phyloP scores from a whole-genome alignment of 2,888 invertebrate species.

The Crioceris asparagi region DNA sequence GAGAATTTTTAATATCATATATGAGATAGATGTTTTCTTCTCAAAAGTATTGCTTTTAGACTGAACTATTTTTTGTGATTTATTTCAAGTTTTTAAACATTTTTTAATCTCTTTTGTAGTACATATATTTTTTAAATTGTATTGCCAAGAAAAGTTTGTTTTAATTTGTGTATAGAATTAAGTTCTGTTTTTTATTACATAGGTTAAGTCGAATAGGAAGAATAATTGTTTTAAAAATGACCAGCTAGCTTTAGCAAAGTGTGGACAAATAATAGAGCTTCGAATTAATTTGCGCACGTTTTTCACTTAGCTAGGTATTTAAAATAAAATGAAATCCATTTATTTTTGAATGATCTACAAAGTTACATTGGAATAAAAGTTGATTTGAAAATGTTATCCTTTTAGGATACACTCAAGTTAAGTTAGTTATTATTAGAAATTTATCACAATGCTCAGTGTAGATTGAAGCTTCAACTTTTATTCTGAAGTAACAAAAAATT shows the following conservation, averaged over 20 bases:
- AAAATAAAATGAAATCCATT: conserved; percentile 13
- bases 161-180: conserved; percentile 12
- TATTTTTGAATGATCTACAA: conserved; percentile 14
- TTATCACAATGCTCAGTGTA: too few species aligned
- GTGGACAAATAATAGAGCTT: conserved; percentile 24
- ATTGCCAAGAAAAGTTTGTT: conserved; percentile 16
- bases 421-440: too few species aligned
- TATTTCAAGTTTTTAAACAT: conserved; percentile 4
- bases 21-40: conserved; percentile 16
- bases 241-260: conserved; percentile 34
- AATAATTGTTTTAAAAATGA: conserved; percentile 25
- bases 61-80: conserved; percentile 13
- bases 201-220: conserved; percentile 16
- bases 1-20: too few species aligned
- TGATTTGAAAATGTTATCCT: too few species aligned
- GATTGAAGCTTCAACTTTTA: too few species aligned
- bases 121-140: conserved; percentile 16
- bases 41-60: conserved; percentile 27
- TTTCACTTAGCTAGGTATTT: conserved; percentile 21
- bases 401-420: too few species aligned
- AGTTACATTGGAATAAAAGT: conserved; percentile 6
- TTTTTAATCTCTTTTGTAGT: conserved; percentile 13
- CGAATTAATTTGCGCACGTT: conserved; percentile 21
- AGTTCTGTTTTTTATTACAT: conserved; percentile 12
- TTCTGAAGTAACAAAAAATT: too few species aligned